Percentiles rank a stretch among this genome's conserved stretches.
Conservation (phyloP, 2,888 invertebrate species). For the Troides aeacus region DNA sequence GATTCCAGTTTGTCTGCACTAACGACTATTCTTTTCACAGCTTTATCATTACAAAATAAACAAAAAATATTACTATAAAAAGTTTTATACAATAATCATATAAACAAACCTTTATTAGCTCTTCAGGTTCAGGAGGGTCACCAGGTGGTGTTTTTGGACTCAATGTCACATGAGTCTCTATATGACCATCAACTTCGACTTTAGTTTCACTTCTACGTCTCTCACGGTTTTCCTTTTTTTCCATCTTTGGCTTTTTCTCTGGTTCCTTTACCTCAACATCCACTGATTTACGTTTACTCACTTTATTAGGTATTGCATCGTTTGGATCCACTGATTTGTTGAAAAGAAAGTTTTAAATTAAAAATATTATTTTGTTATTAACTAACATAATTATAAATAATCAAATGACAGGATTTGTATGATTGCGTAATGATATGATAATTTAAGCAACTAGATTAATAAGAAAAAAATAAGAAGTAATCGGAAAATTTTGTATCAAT, state of each 20-base stretch:
- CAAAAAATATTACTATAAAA: neutral
- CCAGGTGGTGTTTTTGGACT: conserved; percentile 90
- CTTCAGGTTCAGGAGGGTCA: conserved; percentile 95
- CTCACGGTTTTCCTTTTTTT: conserved; percentile 53
- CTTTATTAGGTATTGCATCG: conserved; percentile 58
- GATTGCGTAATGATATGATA: neutral
- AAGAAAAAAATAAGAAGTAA: too few species aligned
- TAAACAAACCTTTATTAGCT: conserved; percentile 86
- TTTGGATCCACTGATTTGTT: conserved; percentile 62
- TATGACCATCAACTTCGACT: conserved; percentile 84
- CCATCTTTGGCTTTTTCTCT: conserved; percentile 60
- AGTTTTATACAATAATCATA: neutral
- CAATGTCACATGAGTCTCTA: conserved; percentile 87
- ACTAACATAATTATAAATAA: neutral
- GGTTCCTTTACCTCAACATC: conserved; percentile 57
- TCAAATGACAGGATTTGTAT: neutral
- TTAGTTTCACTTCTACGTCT: conserved; percentile 70
- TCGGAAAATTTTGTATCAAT: too few species aligned
- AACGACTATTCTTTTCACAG: too few species aligned
- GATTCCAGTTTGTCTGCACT: too few species aligned
- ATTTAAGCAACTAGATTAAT: neutral
- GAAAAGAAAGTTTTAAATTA: neutral
- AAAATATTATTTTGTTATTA: neutral
- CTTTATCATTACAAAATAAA: too few species aligned
- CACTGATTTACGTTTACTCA: conserved; percentile 57